These are phyloP conservation scores for Iphiclides podalirius DNA, from an alignment of 2,888 invertebrate genomes.

Conservation along the genomic window DNA sequence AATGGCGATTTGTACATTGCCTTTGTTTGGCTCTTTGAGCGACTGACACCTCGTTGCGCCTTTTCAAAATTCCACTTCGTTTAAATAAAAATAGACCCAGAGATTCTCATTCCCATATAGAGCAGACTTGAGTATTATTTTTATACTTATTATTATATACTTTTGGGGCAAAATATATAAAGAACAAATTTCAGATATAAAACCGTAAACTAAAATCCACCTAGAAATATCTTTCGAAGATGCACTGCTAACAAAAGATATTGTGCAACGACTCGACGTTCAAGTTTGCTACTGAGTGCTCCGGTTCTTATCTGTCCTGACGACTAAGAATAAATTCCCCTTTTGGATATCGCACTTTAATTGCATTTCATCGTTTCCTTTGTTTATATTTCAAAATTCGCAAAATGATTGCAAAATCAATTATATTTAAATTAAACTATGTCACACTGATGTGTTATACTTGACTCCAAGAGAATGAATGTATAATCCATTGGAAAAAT, in stretches of 20 bases:
- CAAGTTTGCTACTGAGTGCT: constrained; percentile 46
- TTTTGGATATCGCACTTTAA: constrained; percentile 31
- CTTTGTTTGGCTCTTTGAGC: constrained; percentile 57
- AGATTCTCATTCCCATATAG: too few relatives aligned
- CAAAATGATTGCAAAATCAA: too few relatives aligned
- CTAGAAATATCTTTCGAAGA: constrained; percentile 35
- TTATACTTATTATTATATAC: too few relatives aligned
- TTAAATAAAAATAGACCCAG: not conserved
- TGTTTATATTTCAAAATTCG: too few relatives aligned
- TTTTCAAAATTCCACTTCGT: not conserved
- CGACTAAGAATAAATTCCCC: constrained; percentile 35
- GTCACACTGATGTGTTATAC: too few relatives aligned
- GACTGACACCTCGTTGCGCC: constrained; percentile 26
- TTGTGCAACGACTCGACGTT: constrained; percentile 51
- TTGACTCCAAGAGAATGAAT: too few relatives aligned
- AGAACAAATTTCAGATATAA: too few relatives aligned
- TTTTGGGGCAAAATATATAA: too few relatives aligned
- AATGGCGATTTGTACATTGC: constrained; percentile 54
- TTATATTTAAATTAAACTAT: not conserved
- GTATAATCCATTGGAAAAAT: not conserved
- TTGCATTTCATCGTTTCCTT: constrained; percentile 20
- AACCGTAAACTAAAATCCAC: constrained; percentile 28
- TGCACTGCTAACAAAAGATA: constrained; percentile 46
- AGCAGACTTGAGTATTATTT: too few relatives aligned
- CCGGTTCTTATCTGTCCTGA: constrained; percentile 39